Evolutionary conservation across 2,113 vertebrate species (phyloP).

Genomic region (Megalops atlanticus): DNA sequence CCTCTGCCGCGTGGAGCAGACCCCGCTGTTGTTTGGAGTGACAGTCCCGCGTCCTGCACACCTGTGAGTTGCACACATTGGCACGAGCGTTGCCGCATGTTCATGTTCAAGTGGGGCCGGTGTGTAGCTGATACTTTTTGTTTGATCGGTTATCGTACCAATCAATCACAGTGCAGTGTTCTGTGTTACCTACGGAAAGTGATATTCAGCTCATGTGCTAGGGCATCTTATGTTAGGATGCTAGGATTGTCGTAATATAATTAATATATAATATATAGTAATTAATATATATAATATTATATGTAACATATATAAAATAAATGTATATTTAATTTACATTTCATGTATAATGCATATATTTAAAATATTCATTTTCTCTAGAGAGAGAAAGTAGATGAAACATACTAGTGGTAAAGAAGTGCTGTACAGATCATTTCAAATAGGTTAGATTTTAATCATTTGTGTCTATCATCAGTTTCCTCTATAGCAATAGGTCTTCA

Average conservation of each 20-base stretch:
- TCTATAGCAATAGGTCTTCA: not conserved
- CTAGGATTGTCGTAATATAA: too few species aligned
- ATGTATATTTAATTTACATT: not conserved
- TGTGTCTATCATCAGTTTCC: not conserved
- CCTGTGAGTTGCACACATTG: not conserved
- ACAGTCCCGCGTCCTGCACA: not conserved
- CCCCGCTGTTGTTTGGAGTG: not conserved
- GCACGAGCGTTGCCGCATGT: not conserved
- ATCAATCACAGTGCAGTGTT: too few species aligned
- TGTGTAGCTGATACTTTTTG: too few species aligned
- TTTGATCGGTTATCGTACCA: too few species aligned
- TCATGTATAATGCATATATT: not conserved
- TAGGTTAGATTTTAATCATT: not conserved
- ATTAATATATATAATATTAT: too few species aligned
- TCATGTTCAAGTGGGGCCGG: not conserved
- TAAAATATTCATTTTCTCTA: too few species aligned
- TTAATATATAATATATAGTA: too few species aligned
- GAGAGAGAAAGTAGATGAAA: too few species aligned
- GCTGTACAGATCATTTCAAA: not conserved
- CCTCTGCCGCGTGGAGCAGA: not conserved
- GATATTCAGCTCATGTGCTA: too few species aligned
- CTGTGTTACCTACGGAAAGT: too few species aligned
- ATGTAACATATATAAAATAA: not conserved
- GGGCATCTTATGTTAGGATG: too few species aligned
- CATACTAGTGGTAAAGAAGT: too few species aligned